Evolutionary conservation across 2,113 vertebrate genomes (phyloP).

Genomic region (Cyanistes caeruleus): DNA sequence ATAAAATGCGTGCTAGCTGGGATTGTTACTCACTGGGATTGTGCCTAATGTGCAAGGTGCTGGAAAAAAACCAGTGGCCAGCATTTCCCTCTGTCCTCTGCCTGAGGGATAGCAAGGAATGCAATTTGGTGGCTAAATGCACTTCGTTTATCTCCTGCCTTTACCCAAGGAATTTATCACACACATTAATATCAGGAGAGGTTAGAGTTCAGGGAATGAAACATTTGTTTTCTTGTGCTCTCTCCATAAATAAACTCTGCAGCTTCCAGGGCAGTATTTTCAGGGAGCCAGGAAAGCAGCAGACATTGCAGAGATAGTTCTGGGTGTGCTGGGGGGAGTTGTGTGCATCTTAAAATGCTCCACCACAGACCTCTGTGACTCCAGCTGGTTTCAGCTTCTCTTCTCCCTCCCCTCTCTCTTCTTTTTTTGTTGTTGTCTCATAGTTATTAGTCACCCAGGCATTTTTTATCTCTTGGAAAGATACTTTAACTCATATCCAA

Average conservation of each 20-base stretch:
- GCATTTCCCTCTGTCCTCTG: not conserved
- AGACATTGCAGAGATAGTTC: not conserved
- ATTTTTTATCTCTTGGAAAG: slow-evolving; percentile 71
- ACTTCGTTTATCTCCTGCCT: slow-evolving; percentile 29
- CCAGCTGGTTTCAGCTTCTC: not conserved
- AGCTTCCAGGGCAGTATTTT: not conserved
- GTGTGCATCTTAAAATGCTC: not conserved
- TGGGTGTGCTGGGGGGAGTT: not conserved
- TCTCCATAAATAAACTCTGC: slow-evolving; percentile 57
- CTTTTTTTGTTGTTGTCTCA: not conserved
- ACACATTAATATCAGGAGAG: slow-evolving; percentile 43
- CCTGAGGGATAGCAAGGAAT: not conserved
- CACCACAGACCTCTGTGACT: not conserved
- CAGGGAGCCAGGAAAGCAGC: not conserved
- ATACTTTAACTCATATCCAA: slow-evolving; percentile 47
- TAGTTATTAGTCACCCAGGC: slow-evolving; percentile 67
- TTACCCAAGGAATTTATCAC: slow-evolving; percentile 37
- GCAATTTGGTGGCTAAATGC: not conserved
- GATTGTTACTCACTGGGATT: not conserved
- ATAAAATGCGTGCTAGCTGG: not conserved
- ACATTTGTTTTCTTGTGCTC: slow-evolving; percentile 31
- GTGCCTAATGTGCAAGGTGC: not conserved
- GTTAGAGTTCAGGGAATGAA: slow-evolving; percentile 35
- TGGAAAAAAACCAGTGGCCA: fast-evolving
- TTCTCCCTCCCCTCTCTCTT: not conserved